A percentile compares a stretch with the other conserved stretches of the same genome.
Evolutionary conservation across 2,888 invertebrate species (phyloP).

Genomic region (Platypus cylindrus): DNA sequence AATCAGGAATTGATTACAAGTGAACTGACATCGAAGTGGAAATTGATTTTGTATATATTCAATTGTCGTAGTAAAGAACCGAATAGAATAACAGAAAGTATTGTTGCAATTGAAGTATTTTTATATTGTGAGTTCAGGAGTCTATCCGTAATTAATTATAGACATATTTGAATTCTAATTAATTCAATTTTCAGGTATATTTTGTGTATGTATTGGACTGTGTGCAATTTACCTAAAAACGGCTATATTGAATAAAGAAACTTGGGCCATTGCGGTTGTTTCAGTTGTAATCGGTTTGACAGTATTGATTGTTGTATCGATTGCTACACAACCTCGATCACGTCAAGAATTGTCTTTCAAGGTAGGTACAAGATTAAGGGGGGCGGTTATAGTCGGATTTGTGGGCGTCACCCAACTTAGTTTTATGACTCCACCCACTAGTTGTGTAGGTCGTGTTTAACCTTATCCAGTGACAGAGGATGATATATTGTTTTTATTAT

Average conservation of each 20-base stretch:
- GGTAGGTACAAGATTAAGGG: too few relatives aligned
- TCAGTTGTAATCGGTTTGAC: constrained; percentile 23
- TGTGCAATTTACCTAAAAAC: constrained; percentile 26
- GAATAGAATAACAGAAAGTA: constrained; percentile 35
- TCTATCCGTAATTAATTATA: constrained; percentile 4
- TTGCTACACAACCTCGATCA: constrained; percentile 50
- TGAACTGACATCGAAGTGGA: constrained; percentile 5
- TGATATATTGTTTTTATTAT: constrained; percentile 21
- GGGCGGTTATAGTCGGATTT: too few relatives aligned
- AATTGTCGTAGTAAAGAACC: constrained; percentile 36
- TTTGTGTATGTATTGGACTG: constrained; percentile 28
- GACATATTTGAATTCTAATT: constrained; percentile 2
- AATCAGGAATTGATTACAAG: constrained; percentile 17
- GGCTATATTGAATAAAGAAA: constrained; percentile 30
- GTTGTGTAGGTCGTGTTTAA: too few relatives aligned
- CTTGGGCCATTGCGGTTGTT: constrained; percentile 24
- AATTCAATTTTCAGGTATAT: constrained; percentile 23
- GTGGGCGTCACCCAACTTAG: too few relatives aligned
- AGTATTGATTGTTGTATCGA: constrained; percentile 36
- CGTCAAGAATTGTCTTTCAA: constrained; percentile 50
- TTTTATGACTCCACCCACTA: too few relatives aligned
- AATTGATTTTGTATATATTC: constrained; percentile 23
- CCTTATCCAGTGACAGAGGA: too few relatives aligned
- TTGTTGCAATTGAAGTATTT: constrained; percentile 38
- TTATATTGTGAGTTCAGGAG: constrained; percentile 36